These are phyloP conservation scores for Xestia sexstrigata DNA, from an alignment of 2,888 invertebrate species.

Conservation along the genomic window DNA sequence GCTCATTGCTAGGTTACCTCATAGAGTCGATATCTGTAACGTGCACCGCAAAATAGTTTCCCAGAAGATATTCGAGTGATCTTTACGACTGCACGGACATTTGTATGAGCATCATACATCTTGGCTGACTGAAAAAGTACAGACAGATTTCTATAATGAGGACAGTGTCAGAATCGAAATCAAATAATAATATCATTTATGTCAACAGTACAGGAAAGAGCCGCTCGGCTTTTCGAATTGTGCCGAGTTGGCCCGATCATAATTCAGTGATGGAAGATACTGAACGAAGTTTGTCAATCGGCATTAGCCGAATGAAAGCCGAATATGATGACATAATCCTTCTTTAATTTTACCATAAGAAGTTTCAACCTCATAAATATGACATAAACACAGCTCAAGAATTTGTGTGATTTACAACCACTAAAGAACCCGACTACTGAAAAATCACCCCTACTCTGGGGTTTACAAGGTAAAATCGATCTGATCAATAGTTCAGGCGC, in stretches of 20 bases:
- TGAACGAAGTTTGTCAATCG: background rate
- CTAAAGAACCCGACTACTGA: no score
- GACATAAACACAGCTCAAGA: background rate
- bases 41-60: slow-evolving; percentile 20
- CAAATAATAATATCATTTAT: no score
- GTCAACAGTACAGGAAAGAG: background rate
- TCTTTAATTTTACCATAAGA: background rate
- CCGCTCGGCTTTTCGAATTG: background rate
- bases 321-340: background rate
- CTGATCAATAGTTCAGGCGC: no score
- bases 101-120: slow-evolving; percentile 9
- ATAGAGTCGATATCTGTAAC: slow-evolving; percentile 9
- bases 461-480: no score
- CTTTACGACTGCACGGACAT: slow-evolving; percentile 31
- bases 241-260: background rate
- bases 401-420: no score
- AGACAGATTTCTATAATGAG: no score
- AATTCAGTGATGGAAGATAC: background rate
- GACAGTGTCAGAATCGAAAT: no score
- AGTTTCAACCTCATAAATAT: background rate
- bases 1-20: background rate
- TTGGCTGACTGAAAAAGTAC: no score
- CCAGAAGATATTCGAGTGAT: slow-evolving; percentile 34
- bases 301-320: background rate
- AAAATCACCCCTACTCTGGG: no score